These are phyloP conservation scores for Patella caerulea DNA, from an alignment of 2,888 invertebrate genomes.

Conservation along the genomic window DNA sequence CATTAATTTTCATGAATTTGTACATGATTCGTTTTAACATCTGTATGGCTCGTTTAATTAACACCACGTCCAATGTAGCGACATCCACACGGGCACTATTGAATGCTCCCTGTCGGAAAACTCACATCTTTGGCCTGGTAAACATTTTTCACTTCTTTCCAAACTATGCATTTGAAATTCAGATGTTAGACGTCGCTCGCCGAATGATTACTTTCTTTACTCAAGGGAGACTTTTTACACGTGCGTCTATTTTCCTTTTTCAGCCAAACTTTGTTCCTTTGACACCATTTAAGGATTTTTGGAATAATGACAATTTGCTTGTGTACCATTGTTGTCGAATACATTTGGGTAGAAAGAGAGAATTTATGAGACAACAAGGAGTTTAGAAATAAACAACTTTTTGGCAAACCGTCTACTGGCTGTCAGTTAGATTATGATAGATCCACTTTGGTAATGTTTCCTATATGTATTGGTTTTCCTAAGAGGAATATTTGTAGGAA, in stretches of 20 bases:
- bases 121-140: conserved; percentile 33
- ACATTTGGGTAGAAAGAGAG: neutral
- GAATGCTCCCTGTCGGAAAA: conserved; percentile 20
- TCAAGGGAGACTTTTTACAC: conserved; percentile 21
- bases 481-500: neutral
- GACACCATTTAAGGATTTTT: conserved; percentile 2
- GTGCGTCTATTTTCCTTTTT: conserved; percentile 25
- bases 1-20: conserved; percentile 41
- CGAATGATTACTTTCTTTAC: conserved; percentile 13
- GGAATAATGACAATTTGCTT: conserved; percentile 12
- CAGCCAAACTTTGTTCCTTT: conserved; percentile 21
- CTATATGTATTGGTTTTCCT: neutral
- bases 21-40: conserved; percentile 36
- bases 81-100: conserved; percentile 26
- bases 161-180: conserved; percentile 32
- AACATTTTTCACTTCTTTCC: conserved; percentile 34
- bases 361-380: conserved; percentile 1
- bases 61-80: conserved; percentile 22
- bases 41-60: conserved; percentile 37
- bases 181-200: conserved; percentile 11
- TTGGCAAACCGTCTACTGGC: conserved; percentile 10
- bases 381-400: conserved; percentile 4
- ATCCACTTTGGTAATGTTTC: neutral
- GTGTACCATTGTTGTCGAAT: neutral
- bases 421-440: neutral